Evolutionary conservation across 2,888 invertebrate species (phyloP), one percentile per base, ranked within the genome.

Genomic region (Amiota communis): DNA sequence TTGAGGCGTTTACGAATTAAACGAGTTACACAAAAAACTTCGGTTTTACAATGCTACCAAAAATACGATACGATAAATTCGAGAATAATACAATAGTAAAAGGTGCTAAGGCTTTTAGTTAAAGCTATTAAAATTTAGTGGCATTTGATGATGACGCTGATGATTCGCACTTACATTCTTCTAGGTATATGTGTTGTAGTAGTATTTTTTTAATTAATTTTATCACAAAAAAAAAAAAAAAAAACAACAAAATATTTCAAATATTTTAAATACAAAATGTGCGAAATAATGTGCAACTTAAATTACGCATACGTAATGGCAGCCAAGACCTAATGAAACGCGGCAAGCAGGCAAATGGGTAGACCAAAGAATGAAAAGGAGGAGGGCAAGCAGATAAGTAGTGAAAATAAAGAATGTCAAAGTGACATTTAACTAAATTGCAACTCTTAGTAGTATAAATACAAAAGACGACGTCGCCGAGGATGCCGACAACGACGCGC

Each of bases 371-470:
- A 59, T 59, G 59, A 59, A 20, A 12, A 59, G 23, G 36, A 36
- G 36, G 36, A 36, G 36, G 36, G 6, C 4, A 2, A 36, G 36
- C 36, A 36, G 36, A 6, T 36, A 6, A 36, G 36, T 36, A 36
- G 36, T 36, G 36, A 12, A n/a, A 51, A 51, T 51, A 51, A 61
- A 61, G 53, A 20, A 68, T 51, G 20, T 53, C 53, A 68, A 68
- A 68, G 53, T 68, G 53, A 68, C 68, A 68, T 68, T 53, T 68
- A 68, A 49, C 51, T 68, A 68, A 68, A 68, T 53, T 68, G 68
- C 68, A 68, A 68, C 68, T 68, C 53, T 15, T 48, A 48, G 49
- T 48, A 67, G 2, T n/a, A n/a, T n/a, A n/a, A 48, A 67, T 48
- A 67, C 17, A 51, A 48, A 65, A 15, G 59, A 17, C 20, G 64